A percentile compares a stretch with the other conserved stretches of the same genome.
phyloP scores from a whole-genome alignment of 2,113 vertebrate species.

The Ellobius talpinus region DNA sequence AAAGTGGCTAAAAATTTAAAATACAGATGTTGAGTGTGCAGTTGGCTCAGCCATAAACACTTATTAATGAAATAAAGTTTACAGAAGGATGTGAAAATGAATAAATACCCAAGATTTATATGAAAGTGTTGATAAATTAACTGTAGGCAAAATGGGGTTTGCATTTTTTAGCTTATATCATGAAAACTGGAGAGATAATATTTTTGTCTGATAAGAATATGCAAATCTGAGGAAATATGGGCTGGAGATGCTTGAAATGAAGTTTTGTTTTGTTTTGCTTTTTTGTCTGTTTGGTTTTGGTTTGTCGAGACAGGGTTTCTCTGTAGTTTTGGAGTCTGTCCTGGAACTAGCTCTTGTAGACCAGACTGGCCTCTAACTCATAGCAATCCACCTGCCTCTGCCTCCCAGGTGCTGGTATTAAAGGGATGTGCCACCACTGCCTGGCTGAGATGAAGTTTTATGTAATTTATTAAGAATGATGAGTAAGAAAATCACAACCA shows the following conservation, averaged over 20 bases:
- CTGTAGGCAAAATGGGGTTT: background rate
- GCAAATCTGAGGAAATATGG: slow-evolving; percentile 2
- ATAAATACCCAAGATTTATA: background rate
- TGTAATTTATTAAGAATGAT: background rate
- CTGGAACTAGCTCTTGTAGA: no score
- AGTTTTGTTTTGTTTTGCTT: background rate
- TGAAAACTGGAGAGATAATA: slow-evolving; percentile 12
- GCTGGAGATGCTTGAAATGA: slow-evolving; percentile 3
- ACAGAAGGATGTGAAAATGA: background rate
- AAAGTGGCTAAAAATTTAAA: background rate
- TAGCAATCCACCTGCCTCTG: no score
- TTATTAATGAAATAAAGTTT: slow-evolving; percentile 14
- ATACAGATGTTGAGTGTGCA: background rate
- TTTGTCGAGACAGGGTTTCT: no score
- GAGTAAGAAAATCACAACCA: background rate
- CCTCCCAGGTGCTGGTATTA: no score
- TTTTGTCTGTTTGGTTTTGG: no score
- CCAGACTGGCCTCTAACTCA: no score
- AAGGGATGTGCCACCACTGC: no score
- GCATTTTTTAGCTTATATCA: background rate
- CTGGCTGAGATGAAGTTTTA: slow-evolving; percentile 16
- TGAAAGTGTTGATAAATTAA: slow-evolving; percentile 2
- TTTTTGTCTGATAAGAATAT: background rate
- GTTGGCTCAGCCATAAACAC: background rate
- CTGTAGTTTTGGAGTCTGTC: no score